Percentiles rank a stretch among this genome's conserved stretches.
Evolutionary conservation across 2,888 invertebrate species (phyloP).

Genomic region (Trimorus sp.): DNA sequence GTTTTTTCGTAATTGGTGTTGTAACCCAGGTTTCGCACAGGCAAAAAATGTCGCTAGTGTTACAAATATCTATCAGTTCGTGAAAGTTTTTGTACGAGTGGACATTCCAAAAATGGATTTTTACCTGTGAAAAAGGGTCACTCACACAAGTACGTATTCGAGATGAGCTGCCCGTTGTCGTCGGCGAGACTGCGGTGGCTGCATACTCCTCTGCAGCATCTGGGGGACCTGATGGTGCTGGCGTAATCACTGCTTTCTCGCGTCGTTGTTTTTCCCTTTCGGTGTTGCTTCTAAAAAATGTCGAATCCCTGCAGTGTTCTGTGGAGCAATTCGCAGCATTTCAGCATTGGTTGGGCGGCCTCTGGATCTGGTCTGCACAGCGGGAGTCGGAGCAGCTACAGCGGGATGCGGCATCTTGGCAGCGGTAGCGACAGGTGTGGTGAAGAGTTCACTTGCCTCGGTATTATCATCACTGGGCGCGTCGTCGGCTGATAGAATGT

Average conservation of each 20-base stretch:
- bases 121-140: neutral
- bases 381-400: neutral
- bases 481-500: neutral
- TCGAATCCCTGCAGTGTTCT: too few species aligned
- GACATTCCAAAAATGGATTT: slow-evolving; percentile 24
- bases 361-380: neutral
- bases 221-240: neutral
- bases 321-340: too few species aligned
- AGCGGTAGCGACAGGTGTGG: neutral
- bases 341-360: neutral
- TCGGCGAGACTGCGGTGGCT: too few species aligned
- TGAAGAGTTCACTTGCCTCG: neutral
- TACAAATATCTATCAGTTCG: slow-evolving; percentile 11
- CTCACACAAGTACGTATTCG: too few species aligned
- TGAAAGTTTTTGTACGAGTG: slow-evolving; percentile 19
- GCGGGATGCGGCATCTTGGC: neutral
- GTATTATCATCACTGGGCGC: neutral
- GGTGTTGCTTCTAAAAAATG: neutral
- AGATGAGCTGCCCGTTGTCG: too few species aligned
- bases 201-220: too few species aligned
- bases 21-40: slow-evolving; percentile 17
- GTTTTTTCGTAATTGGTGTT: neutral
- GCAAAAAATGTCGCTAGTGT: slow-evolving; percentile 11
- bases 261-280: neutral
- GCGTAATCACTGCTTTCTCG: neutral